Conservation (phyloP, 2,888 invertebrate species). For the Macrosoma leucophasiata region DNA sequence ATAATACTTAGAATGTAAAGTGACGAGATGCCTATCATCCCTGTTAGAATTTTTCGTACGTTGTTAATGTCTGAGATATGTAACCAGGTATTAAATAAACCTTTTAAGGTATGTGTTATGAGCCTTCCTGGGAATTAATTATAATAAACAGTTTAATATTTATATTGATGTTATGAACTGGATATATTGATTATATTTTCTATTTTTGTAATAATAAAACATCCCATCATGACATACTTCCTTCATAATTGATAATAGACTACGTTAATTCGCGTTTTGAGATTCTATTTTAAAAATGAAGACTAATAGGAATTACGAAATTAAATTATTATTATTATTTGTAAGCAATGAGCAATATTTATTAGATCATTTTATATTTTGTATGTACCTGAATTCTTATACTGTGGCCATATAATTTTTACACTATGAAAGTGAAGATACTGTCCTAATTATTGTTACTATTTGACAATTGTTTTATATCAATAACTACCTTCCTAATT, state of each 20-base stretch:
- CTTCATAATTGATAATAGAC: conserved; percentile 46
- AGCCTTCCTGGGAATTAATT: conserved; percentile 22
- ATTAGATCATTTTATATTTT: conserved; percentile 56
- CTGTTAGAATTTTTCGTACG: conserved; percentile 39
- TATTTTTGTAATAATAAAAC: conserved; percentile 51
- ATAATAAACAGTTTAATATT: conserved; percentile 24
- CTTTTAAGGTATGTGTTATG: conserved; percentile 18
- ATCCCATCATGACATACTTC: conserved; percentile 50
- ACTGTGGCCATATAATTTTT: conserved; percentile 71
- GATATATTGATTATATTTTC: conserved; percentile 45
- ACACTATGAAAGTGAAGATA: conserved; percentile 40
- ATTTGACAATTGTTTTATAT: conserved; percentile 64
- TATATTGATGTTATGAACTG: conserved; percentile 43
- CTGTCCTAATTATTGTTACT: conserved; percentile 47
- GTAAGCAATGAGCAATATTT: conserved; percentile 52
- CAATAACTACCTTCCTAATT: conserved; percentile 58
- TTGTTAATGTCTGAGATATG: conserved; percentile 31
- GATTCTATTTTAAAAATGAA: conserved; percentile 56
- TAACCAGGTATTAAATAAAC: conserved; percentile 17
- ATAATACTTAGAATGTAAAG: conserved; percentile 32
- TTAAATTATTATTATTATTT: conserved; percentile 65
- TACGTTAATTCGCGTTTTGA: conserved; percentile 53
- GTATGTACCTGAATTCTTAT: conserved; percentile 72
- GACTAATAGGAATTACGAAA: conserved; percentile 63
- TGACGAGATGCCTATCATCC: conserved; percentile 32